Evolutionary conservation across 1,140 invertebrate species (phyloP), one percentile per base, ranked within the genome.

Genomic region (Drosophila hydei): DNA sequence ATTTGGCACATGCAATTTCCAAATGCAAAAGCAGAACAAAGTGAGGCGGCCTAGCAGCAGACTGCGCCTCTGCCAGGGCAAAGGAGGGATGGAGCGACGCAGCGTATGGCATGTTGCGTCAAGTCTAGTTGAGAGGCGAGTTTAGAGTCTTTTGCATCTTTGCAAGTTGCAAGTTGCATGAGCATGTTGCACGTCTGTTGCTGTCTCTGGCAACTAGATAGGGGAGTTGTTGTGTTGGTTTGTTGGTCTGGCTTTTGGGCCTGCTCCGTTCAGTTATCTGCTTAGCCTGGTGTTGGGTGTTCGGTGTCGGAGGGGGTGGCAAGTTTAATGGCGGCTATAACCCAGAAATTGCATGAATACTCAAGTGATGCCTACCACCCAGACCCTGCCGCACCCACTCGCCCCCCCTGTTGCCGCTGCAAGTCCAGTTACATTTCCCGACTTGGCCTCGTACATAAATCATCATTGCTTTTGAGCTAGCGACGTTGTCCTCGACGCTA

Each of bases 311-410:
- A n/a, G n/a, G 42, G 42, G 42, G 2, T 27, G 63, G 73, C 74
- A 87, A 85, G 81, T 85, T 85, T 87, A 85, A 85, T 85, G 81
- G 77, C 69, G 70, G 70, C 81, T 81, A 81, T 85, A 85, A 87
- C 81, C 81, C 83, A 85, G 81, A 80, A 85, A 85, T 85, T 77
- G 81, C 81, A 87, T 85, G 81, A 85, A 85, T 85, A 81, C 81
- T 81, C 70, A 87, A 87, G 81, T 85, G 11, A 33, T 11, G 67
- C 77, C 74, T 40, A 36, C 68, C 56, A 40, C 16, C 54, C n/a
- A 18, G 33, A 38, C 18, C 48, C 9, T 21, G n/a, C 27, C 36
- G 4, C 18, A 19, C 47, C 11, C 30, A 4, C 25, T 18, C 27
- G 16, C 45, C 36, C 19, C 45, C 33, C 8, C 27, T 14, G 18